These are phyloP conservation scores for Bolborhynchus lineola DNA, from an alignment of 2,113 vertebrate genomes.

Conservation along the genomic window DNA sequence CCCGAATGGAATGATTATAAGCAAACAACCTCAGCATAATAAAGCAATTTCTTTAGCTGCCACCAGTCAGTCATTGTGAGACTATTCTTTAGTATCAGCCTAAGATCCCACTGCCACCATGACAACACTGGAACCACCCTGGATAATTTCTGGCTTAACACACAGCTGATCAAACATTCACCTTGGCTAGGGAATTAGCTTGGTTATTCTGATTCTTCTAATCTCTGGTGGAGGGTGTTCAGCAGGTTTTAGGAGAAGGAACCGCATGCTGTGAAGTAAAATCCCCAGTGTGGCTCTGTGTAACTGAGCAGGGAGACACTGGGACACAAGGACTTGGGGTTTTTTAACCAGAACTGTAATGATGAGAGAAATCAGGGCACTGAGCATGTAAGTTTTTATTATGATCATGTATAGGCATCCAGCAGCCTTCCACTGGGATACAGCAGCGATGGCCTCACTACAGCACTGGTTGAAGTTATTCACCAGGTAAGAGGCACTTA, in stretches of 20 bases:
- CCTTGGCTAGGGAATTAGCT: not conserved
- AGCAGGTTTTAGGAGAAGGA: not conserved
- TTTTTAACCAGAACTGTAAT: not conserved
- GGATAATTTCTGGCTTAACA: slow-evolving; percentile 11
- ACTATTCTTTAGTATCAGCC: not conserved
- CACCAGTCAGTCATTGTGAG: not conserved
- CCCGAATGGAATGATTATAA: not conserved
- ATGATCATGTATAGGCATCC: not conserved
- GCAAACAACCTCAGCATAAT: not conserved
- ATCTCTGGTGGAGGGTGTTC: not conserved
- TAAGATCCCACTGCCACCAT: slow-evolving; percentile 14
- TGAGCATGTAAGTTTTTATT: not conserved
- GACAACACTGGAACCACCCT: slow-evolving; percentile 22
- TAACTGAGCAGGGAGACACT: not conserved
- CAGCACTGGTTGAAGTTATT: not conserved
- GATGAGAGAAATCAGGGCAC: not conserved
- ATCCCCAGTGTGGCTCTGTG: not conserved
- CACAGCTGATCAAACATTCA: slow-evolving; percentile 30
- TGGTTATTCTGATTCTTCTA: not conserved
- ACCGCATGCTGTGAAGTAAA: not conserved
- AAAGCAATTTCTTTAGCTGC: slow-evolving; percentile 14
- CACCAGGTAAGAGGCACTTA: not conserved
- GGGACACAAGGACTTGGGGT: not conserved
- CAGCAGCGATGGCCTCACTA: not conserved
- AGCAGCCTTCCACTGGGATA: not conserved